Base-by-base conservation (phyloP, 2,113 vertebrate genomes). In the Vanacampus margaritifer region DNA sequence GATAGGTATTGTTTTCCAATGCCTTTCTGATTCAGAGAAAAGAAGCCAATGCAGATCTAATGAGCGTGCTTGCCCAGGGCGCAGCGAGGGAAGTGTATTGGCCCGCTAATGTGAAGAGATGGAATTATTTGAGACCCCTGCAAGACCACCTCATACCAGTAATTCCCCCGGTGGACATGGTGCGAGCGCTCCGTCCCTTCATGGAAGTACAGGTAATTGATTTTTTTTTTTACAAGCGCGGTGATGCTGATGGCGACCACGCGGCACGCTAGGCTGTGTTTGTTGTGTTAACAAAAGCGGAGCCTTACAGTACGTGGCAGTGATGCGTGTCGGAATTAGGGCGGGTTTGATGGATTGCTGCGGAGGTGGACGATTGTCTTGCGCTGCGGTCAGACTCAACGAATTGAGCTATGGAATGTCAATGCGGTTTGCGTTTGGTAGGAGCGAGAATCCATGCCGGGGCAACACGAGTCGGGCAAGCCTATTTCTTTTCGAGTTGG, bases 31-130 rank as follows among this genome's bases (percentile, higher is more conserved):
- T 84, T 77, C 75, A 67, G 54, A 73, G 79, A 80, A 66, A 65
- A 74, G 78, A 81, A 75, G 73, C 69, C 81, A 86, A 88, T 83
- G 80, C 75, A 74, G 81, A 84, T 85, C 85, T 89, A 86, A 88
- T 86, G 79, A 87, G 79, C 81, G 60, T 43, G 62, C 57, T n/a
- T 35, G 79, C 58, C 75, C 84, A 53, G 14, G 54, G 79, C 78
- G 67, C 77, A 74, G 79, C 75, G 74, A 76, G 79, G 74, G 4
- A 80, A 79, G 79, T 84, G 83, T 84, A 85, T 80, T 67, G 48
- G 62, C 28, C 14, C 62, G 48, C 65, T 84, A 84, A 86, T 85
- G 82, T 79, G 77, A 73, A 79, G 78, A 86, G 82, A 88, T 82
- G 75, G 77, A 76, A 6, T 62, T 62, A 77, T 79, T 61, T 68